These are phyloP conservation scores for Leucophora obtusa DNA, from an alignment of 2,888 invertebrate genomes.

Conservation along the genomic window DNA sequence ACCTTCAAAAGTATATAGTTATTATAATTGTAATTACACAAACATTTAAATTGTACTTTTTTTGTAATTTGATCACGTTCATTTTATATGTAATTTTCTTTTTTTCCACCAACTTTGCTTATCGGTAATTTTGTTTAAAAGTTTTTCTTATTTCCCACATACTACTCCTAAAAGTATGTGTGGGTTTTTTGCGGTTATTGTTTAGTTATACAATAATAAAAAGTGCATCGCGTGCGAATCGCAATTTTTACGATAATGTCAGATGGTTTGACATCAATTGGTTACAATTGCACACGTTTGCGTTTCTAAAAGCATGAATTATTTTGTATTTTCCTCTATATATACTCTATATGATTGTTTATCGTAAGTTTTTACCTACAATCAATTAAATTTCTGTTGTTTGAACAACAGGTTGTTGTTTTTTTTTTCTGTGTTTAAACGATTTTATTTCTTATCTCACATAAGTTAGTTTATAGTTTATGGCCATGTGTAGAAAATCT, in stretches of 20 bases:
- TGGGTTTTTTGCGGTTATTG: slow-evolving; percentile 47
- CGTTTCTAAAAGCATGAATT: slow-evolving; percentile 48
- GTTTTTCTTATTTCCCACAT: neutral
- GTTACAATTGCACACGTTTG: slow-evolving; percentile 62
- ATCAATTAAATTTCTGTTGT: slow-evolving; percentile 49
- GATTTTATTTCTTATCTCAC: neutral
- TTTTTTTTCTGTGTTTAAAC: neutral
- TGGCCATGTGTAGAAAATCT: slow-evolving; percentile 25
- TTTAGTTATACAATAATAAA: slow-evolving; percentile 24
- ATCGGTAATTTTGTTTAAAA: slow-evolving; percentile 10
- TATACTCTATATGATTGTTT: slow-evolving; percentile 5
- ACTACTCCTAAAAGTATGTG: slow-evolving; percentile 53
- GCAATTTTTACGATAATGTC: slow-evolving; percentile 74
- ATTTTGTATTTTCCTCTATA: slow-evolving; percentile 10
- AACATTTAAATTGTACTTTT: slow-evolving; percentile 44
- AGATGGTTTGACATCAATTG: slow-evolving; percentile 64
- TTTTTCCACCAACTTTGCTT: neutral
- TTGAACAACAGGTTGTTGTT: slow-evolving; percentile 46
- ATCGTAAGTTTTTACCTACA: slow-evolving; percentile 17
- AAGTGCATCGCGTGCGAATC: slow-evolving; percentile 71
- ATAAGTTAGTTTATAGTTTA: slow-evolving; percentile 13
- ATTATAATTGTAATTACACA: neutral
- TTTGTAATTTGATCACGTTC: slow-evolving; percentile 37
- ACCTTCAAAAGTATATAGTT: slow-evolving; percentile 32
- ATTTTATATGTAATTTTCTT: slow-evolving; percentile 4